Evolutionary conservation across 2,797 vertebrate genomes (phyloP).

Genomic region (Sciaenops ocellatus): DNA sequence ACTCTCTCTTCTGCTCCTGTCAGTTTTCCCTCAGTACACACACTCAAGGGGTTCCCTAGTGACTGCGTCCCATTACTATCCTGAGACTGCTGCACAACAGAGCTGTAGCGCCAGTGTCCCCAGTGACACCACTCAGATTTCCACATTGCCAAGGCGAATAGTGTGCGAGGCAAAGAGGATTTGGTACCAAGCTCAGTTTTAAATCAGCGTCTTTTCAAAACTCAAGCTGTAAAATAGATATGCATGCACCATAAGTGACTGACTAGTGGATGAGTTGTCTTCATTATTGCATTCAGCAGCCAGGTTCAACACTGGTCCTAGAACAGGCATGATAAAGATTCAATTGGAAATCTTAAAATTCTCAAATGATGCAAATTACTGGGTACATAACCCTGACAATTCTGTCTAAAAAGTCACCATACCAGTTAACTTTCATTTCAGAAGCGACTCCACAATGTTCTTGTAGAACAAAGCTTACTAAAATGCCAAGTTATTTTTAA

Average conservation of each 20-base stretch:
- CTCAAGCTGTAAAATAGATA: background rate
- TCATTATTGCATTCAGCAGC: background rate
- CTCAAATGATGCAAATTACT: background rate
- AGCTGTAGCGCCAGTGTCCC: slow-evolving; percentile 48
- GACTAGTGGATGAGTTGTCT: background rate
- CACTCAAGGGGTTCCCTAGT: slow-evolving; percentile 68
- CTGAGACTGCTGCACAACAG: slow-evolving; percentile 74
- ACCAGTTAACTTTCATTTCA: background rate
- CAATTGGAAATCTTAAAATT: background rate
- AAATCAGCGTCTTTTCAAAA: background rate
- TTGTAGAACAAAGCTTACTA: background rate
- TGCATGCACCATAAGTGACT: background rate
- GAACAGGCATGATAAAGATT: background rate
- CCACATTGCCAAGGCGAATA: slow-evolving; percentile 33
- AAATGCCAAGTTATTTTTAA: background rate
- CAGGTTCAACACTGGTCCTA: background rate
- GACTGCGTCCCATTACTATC: slow-evolving; percentile 78
- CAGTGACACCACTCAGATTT: slow-evolving; percentile 45
- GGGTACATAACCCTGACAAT: background rate
- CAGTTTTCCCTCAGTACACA: slow-evolving; percentile 73
- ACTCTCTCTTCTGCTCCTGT: slow-evolving; percentile 67
- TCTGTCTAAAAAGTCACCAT: background rate
- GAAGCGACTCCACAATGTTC: slow-evolving; percentile 5
- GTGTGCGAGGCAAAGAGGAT: slow-evolving; percentile 33
- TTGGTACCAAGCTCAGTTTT: slow-evolving; percentile 21